These are phyloP conservation scores for Dermatophagoides farinae DNA, from an alignment of 1,140 invertebrate species.

Conservation along the genomic window DNA sequence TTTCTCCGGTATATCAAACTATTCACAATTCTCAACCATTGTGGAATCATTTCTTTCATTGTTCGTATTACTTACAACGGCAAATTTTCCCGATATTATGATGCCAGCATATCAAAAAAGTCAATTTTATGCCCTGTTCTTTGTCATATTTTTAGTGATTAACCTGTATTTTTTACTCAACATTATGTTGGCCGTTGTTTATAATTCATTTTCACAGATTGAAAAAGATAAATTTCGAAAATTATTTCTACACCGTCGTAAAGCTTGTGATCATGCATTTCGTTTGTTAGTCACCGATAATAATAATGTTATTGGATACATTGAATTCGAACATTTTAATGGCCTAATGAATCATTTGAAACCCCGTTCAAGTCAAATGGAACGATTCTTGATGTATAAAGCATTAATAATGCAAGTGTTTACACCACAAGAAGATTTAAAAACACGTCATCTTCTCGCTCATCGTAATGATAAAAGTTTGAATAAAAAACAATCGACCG, in stretches of 20 bases:
- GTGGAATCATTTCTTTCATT: conserved; percentile 61
- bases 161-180: conserved; percentile 77
- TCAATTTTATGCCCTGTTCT: conserved; percentile 63
- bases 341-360: conserved; percentile 57
- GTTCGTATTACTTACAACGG: conserved; percentile 70
- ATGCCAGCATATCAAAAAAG: conserved; percentile 64
- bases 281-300: conserved; percentile 44
- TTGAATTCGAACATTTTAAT: conserved; percentile 53
- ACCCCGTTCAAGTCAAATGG: conserved; percentile 49
- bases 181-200: conserved; percentile 71
- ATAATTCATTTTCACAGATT: conserved; percentile 66
- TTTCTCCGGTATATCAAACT: conserved; percentile 43
- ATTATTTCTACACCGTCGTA: conserved; percentile 55
- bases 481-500: background rate
- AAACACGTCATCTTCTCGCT: background rate
- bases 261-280: conserved; percentile 63
- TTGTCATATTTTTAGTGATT: conserved; percentile 61
- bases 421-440: too few species aligned
- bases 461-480: background rate
- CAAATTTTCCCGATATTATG: conserved; percentile 74
- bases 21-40: conserved; percentile 25
- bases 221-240: conserved; percentile 72
- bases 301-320: conserved; percentile 30
- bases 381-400: conserved; percentile 59
- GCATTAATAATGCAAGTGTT: conserved; percentile 39